These are phyloP conservation scores for Elmis aenea DNA, from an alignment of 2,888 invertebrate species.

Conservation along the genomic window DNA sequence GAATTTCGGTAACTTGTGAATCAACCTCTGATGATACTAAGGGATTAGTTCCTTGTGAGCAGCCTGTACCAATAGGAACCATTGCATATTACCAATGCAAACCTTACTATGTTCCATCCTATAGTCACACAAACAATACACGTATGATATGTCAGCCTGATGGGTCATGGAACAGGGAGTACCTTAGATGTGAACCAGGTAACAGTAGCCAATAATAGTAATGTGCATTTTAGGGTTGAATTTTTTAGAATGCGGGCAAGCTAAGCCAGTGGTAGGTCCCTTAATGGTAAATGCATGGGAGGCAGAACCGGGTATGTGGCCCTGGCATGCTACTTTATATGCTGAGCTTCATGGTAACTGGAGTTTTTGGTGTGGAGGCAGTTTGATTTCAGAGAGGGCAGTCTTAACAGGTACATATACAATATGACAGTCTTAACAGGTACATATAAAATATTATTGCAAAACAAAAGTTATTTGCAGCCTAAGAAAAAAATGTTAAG, in stretches of 20 bases:
- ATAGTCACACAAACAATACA: slow-evolving; percentile 26
- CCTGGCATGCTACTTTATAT: slow-evolving; percentile 57
- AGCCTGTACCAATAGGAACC: slow-evolving; percentile 37
- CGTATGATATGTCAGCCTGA: slow-evolving; percentile 40
- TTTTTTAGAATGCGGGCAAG: slow-evolving; percentile 35
- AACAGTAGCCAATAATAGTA: slow-evolving; percentile 9
- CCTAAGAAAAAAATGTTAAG: no score
- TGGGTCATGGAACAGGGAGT: slow-evolving; percentile 44
- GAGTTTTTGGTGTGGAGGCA: slow-evolving; percentile 54
- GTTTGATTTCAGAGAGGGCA: slow-evolving; percentile 47
- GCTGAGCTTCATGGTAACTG: slow-evolving; percentile 41
- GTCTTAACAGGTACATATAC: slow-evolving; percentile 41
- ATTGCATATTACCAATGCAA: slow-evolving; percentile 39
- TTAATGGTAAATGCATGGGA: slow-evolving; percentile 45
- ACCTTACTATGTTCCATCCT: slow-evolving; percentile 36
- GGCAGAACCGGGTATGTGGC: slow-evolving; percentile 43
- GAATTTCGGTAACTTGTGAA: slow-evolving; percentile 32
- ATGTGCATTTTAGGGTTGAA: neutral
- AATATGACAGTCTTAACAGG: no score
- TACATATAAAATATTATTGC: no score
- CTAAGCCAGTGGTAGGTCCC: slow-evolving; percentile 35
- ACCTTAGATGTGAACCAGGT: slow-evolving; percentile 41
- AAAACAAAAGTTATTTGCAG: no score
- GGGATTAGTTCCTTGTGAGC: slow-evolving; percentile 38
- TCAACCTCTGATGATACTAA: slow-evolving; percentile 30